Evolutionary conservation across 2,888 invertebrate species (phyloP).

Genomic region (Hoplodrina blanda): DNA sequence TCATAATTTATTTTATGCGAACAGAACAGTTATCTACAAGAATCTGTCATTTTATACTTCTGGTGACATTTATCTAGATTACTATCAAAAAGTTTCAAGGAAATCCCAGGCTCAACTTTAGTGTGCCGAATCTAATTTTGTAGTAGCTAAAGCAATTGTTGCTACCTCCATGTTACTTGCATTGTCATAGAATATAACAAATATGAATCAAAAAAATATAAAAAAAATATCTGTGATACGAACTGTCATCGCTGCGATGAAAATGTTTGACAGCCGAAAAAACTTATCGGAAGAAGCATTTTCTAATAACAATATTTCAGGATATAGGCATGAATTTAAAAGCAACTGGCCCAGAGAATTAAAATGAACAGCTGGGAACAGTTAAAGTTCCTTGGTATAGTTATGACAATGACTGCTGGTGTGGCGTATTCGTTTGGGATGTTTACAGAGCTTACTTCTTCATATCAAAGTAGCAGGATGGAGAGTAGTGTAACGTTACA

Average conservation of each 20-base stretch:
- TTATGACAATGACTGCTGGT: slow-evolving; percentile 77
- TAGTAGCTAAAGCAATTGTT: no score
- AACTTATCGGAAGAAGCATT: slow-evolving; percentile 25
- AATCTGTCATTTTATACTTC: no score
- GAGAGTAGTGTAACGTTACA: background rate
- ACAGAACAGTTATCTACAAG: no score
- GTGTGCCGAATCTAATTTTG: no score
- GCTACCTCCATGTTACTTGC: background rate
- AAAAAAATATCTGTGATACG: slow-evolving; percentile 31
- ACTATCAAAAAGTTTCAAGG: no score
- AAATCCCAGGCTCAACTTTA: no score
- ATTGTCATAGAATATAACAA: slow-evolving; percentile 3
- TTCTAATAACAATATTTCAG: slow-evolving; percentile 24
- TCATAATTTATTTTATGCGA: no score
- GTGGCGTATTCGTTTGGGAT: slow-evolving; percentile 80
- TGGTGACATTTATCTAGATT: no score
- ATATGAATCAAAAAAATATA: slow-evolving; percentile 14
- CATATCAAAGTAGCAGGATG: slow-evolving; percentile 15
- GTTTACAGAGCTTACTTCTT: slow-evolving; percentile 62
- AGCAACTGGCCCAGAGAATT: slow-evolving; percentile 49
- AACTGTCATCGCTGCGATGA: slow-evolving; percentile 44
- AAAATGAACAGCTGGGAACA: slow-evolving; percentile 81
- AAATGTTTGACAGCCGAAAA: slow-evolving; percentile 57
- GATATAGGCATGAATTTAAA: slow-evolving; percentile 68
- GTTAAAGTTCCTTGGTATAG: slow-evolving; percentile 76